Conservation (phyloP, 2,888 invertebrate species). For the Orthonychiurus folsomi region DNA sequence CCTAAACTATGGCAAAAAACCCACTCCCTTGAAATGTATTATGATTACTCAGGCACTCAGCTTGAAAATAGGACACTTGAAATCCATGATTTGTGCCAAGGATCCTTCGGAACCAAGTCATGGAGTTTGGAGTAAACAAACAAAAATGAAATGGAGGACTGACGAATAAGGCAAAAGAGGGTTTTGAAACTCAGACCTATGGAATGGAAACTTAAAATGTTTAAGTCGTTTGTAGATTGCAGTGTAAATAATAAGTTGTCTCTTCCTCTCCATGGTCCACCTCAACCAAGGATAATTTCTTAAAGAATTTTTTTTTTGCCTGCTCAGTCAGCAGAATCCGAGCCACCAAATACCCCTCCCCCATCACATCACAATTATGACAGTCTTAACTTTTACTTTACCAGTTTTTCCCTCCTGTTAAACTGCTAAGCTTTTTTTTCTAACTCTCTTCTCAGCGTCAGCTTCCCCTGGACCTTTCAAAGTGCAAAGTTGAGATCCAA, state of each 20-base stretch:
- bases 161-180: too few relatives aligned
- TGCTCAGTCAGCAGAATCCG: neutral
- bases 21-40: too few relatives aligned
- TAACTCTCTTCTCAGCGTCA: neutral
- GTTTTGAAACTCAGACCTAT: too few relatives aligned
- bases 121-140: neutral
- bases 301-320: neutral
- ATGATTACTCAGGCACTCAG: neutral
- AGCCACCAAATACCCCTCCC: too few relatives aligned
- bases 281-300: neutral
- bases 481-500: slow-evolving; percentile 1
- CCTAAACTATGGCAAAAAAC: too few relatives aligned
- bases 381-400: neutral
- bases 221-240: neutral
- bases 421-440: neutral
- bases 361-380: neutral
- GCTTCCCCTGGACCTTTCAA: neutral
- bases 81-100: too few relatives aligned
- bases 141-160: neutral
- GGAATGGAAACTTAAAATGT: neutral
- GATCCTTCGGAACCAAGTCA: neutral
- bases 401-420: neutral
- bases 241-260: slow-evolving; percentile 1
- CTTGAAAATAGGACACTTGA: neutral
- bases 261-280: neutral